A percentile compares a stretch with the other conserved stretches of the same genome.
Evolutionary conservation across 2,113 vertebrate genomes (phyloP).

Genomic region (Sclerurus mexicanus): DNA sequence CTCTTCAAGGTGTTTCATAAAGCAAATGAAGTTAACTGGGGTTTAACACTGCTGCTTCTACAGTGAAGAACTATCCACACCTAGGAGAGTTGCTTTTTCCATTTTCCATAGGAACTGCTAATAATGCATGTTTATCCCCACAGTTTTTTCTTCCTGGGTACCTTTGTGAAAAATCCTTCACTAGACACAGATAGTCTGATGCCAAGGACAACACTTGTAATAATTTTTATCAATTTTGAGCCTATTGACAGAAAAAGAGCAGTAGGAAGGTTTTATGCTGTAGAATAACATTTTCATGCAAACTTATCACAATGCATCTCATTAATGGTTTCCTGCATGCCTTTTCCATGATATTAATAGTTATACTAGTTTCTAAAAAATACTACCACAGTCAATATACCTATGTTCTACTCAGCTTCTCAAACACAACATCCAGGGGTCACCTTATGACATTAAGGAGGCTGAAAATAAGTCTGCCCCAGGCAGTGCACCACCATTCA

Average conservation of each 20-base stretch:
- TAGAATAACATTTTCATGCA: neutral
- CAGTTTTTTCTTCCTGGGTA: neutral
- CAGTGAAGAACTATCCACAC: neutral
- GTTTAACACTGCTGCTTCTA: neutral
- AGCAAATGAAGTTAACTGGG: neutral
- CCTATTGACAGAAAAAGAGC: neutral
- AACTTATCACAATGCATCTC: neutral
- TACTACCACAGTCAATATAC: neutral
- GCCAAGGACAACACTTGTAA: neutral
- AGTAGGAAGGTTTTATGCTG: neutral
- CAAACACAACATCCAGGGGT: neutral
- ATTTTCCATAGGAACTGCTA: neutral
- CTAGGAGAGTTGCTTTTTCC: neutral
- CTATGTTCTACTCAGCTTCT: neutral
- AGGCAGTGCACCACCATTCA: neutral
- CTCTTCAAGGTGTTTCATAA: neutral
- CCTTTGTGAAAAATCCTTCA: neutral
- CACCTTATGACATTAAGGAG: neutral
- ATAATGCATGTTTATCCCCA: neutral
- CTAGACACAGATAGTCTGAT: neutral
- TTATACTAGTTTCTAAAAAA: neutral
- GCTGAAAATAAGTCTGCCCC: neutral
- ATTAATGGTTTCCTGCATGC: neutral
- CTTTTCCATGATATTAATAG: neutral
- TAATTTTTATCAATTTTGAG: neutral